phyloP scores from a whole-genome alignment of 1,140 invertebrate genomes.

The Pygmarrhopalites habei region DNA sequence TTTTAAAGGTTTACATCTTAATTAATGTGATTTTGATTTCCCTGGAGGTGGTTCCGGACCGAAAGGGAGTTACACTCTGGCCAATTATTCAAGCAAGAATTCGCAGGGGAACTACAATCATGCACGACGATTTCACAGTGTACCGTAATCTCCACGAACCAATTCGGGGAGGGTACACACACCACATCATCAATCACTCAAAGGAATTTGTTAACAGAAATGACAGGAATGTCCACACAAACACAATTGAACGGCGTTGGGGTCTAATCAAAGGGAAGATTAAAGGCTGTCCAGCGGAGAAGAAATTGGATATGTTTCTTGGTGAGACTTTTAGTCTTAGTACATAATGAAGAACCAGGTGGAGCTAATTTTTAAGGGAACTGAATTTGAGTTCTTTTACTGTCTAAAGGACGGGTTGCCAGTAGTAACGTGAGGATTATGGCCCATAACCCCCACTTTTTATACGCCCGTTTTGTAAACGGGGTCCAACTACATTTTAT shows the following conservation, averaged over 20 bases:
- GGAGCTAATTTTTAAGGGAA: too few species aligned
- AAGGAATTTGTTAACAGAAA: neutral
- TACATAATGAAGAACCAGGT: too few species aligned
- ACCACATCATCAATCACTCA: constrained; percentile 9
- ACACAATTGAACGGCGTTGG: neutral
- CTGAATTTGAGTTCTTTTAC: too few species aligned
- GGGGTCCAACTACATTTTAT: too few species aligned
- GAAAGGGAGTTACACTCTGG: constrained; percentile 1
- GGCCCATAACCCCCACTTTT: too few species aligned
- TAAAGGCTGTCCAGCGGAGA: neutral
- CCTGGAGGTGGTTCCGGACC: constrained; percentile 13
- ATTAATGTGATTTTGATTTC: too few species aligned
- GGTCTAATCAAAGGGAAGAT: neutral
- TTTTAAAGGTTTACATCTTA: too few species aligned
- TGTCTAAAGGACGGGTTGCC: too few species aligned
- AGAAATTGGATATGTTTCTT: too few species aligned
- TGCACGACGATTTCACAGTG: constrained; percentile 7
- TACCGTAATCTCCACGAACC: constrained; percentile 13
- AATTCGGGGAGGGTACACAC: neutral
- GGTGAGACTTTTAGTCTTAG: too few species aligned
- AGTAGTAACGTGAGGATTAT: too few species aligned
- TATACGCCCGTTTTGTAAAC: too few species aligned
- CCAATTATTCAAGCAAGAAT: constrained; percentile 14
- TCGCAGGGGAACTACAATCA: neutral
- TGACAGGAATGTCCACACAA: neutral